Evolutionary conservation across 2,797 vertebrate species (phyloP).

Genomic region (Thalassophryne amazonica): DNA sequence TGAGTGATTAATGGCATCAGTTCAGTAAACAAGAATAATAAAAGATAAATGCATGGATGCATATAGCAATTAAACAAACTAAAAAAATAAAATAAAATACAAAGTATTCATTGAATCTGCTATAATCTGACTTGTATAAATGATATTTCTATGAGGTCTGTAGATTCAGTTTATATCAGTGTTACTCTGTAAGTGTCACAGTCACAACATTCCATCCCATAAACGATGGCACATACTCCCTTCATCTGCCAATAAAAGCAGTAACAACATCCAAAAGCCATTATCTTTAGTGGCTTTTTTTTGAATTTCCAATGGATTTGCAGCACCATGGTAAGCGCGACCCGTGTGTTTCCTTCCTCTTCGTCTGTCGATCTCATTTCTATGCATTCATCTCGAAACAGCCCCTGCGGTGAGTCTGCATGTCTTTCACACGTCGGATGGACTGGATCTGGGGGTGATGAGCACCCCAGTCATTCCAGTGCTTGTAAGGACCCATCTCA

Average conservation of each 20-base stretch:
- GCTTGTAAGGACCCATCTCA: slow-evolving; percentile 80
- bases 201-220: slow-evolving; percentile 18
- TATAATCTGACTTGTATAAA: slow-evolving; percentile 33
- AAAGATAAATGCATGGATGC: slow-evolving; percentile 37
- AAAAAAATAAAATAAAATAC: too few relatives aligned
- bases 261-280: slow-evolving; percentile 41
- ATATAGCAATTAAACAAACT: slow-evolving; percentile 59
- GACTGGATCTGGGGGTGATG: slow-evolving; percentile 84
- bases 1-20: slow-evolving; percentile 43
- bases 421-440: slow-evolving; percentile 83
- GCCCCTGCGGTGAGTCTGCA: slow-evolving; percentile 83
- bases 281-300: slow-evolving; percentile 25
- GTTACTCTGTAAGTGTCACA: slow-evolving; percentile 35
- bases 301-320: slow-evolving; percentile 43
- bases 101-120: slow-evolving; percentile 41
- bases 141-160: slow-evolving; percentile 48
- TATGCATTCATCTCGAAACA: slow-evolving; percentile 79
- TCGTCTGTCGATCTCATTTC: slow-evolving; percentile 11
- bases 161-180: slow-evolving; percentile 48
- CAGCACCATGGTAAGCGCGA: slow-evolving; percentile 21
- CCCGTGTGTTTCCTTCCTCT: slow-evolving; percentile 30
- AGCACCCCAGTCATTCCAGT: slow-evolving; percentile 86
- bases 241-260: slow-evolving; percentile 47
- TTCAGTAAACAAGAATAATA: slow-evolving; percentile 54
- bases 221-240: slow-evolving; percentile 25